phyloP scores from a whole-genome alignment of 2,797 vertebrate genomes.

The Trichosurus vulpecula region DNA sequence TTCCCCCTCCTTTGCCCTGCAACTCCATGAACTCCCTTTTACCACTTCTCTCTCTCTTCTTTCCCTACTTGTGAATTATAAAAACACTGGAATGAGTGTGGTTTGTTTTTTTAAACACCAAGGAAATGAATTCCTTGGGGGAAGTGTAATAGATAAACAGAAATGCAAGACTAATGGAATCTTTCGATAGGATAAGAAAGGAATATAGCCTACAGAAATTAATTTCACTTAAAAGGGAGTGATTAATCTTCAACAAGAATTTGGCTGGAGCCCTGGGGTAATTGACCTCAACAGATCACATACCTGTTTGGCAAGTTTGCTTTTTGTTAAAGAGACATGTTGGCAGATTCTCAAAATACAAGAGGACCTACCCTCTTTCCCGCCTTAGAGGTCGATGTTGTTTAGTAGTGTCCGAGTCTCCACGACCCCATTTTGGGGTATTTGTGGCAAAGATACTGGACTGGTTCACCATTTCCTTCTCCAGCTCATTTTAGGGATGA shows the following conservation, averaged over 20 bases:
- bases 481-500: not conserved
- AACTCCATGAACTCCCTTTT: slow-evolving; percentile 38
- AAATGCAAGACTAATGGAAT: slow-evolving; percentile 76
- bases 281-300: slow-evolving; percentile 44
- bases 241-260: slow-evolving; percentile 76
- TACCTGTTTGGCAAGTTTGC: slow-evolving; percentile 18
- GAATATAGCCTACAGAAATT: slow-evolving; percentile 78
- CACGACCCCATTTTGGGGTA: not conserved
- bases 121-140: slow-evolving; percentile 78
- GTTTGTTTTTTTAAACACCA: not conserved
- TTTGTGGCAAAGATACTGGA: not conserved
- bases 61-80: slow-evolving; percentile 22
- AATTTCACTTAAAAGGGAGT: slow-evolving; percentile 72
- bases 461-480: not conserved
- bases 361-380: slow-evolving; percentile 5
- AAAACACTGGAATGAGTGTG: not conserved
- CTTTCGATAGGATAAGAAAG: slow-evolving; percentile 77
- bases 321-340: slow-evolving; percentile 59
- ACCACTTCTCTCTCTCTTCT: not conserved
- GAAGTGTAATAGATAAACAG: slow-evolving; percentile 68
- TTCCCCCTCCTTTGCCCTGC: slow-evolving; percentile 42
- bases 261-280: slow-evolving; percentile 53
- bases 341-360: slow-evolving; percentile 49
- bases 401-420: not conserved
- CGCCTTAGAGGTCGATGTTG: not conserved